Percentiles rank a stretch among this genome's conserved stretches.
Evolutionary conservation across 2,888 invertebrate species (phyloP).

Genomic region (Eilema depressum): DNA sequence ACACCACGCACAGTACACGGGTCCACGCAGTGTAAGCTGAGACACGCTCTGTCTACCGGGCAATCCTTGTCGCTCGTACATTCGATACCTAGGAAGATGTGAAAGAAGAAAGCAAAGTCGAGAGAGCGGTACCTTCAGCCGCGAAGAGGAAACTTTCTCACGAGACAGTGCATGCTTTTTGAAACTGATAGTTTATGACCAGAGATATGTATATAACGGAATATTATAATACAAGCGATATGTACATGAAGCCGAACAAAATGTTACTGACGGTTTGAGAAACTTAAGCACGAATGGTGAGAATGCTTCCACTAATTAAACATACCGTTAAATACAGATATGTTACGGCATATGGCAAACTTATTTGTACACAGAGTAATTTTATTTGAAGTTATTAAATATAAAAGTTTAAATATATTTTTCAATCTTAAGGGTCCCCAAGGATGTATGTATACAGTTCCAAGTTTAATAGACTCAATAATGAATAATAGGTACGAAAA

Average conservation of each 20-base stretch:
- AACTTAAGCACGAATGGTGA: conserved; percentile 87
- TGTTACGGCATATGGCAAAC: conserved; percentile 54
- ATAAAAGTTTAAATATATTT: conserved; percentile 20
- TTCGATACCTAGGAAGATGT: conserved; percentile 91
- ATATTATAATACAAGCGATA: conserved; percentile 88
- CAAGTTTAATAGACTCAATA: neutral
- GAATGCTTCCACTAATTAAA: conserved; percentile 86
- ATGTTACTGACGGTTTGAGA: conserved; percentile 83
- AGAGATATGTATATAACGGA: conserved; percentile 83
- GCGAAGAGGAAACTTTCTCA: conserved; percentile 95
- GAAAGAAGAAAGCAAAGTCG: conserved; percentile 88
- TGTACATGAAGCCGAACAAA: conserved; percentile 88
- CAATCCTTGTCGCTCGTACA: conserved; percentile 97
- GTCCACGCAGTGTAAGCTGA: conserved; percentile 96
- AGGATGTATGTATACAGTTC: conserved; percentile 34
- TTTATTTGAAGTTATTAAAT: conserved; percentile 37
- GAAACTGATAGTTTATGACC: conserved; percentile 86
- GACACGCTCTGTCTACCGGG: conserved; percentile 96
- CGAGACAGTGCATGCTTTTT: conserved; percentile 90
- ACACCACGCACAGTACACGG: conserved; percentile 95
- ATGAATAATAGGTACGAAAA: neutral
- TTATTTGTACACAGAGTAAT: conserved; percentile 47
- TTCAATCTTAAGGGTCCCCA: conserved; percentile 45
- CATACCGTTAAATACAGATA: conserved; percentile 62
- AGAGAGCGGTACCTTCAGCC: conserved; percentile 94